Evolutionary conservation across 2,888 invertebrate species (phyloP).

Genomic region (Pollenia labialis): DNA sequence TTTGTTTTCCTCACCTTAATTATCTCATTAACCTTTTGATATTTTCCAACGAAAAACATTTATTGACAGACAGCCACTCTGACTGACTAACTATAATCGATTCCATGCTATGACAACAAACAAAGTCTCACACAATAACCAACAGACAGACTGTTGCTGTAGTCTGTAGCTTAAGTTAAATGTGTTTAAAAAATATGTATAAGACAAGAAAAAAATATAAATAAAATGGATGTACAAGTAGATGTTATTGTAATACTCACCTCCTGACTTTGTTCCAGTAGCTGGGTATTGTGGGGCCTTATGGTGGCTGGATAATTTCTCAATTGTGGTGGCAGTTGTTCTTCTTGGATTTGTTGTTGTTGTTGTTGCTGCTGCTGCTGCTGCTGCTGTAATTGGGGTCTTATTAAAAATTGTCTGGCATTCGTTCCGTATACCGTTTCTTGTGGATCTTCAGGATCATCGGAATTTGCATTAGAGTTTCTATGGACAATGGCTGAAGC

Average conservation of each 20-base stretch:
- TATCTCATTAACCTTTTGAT: constrained; percentile 74
- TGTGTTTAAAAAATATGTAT: not conserved
- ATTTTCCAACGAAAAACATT: constrained; percentile 65
- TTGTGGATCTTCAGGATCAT: constrained; percentile 82
- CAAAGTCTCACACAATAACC: not conserved
- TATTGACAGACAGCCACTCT: constrained; percentile 56
- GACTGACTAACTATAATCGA: constrained; percentile 42
- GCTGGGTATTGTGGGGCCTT: constrained; percentile 81
- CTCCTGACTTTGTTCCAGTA: constrained; percentile 83
- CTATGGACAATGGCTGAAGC: constrained; percentile 71
- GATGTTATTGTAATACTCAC: constrained; percentile 75
- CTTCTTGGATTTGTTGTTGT: constrained; percentile 80
- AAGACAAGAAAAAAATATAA: not conserved
- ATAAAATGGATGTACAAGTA: not conserved
- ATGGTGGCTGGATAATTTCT: constrained; percentile 81
- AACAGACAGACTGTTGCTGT: constrained; percentile 2
- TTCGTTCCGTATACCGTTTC: constrained; percentile 82
- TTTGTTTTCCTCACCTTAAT: constrained; percentile 69
- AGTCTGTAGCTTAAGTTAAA: not conserved
- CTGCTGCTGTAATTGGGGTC: constrained; percentile 80
- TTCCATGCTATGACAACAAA: constrained; percentile 22
- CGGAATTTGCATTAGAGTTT: constrained; percentile 72
- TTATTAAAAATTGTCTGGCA: constrained; percentile 82
- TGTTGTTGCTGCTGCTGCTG: constrained; percentile 81
- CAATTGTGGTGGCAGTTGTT: constrained; percentile 80